A percentile compares a stretch with the other conserved stretches of the same genome.
These are phyloP conservation scores for Eupleurogrammus muticus DNA, from an alignment of 2,797 vertebrate genomes.

Conservation along the genomic window DNA sequence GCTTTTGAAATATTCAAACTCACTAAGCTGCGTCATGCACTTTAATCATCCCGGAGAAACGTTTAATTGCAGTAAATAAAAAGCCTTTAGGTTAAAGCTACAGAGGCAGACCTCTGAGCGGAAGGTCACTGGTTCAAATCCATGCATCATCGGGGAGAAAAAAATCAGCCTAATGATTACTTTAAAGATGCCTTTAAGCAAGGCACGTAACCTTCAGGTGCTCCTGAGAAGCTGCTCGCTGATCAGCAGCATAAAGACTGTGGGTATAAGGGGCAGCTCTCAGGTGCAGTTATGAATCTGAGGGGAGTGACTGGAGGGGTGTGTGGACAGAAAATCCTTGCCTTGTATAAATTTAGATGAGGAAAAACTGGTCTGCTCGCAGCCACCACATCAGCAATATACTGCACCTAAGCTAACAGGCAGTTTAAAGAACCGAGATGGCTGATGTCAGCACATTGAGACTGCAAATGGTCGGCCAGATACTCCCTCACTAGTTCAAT, in stretches of 20 bases:
- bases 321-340: slow-evolving; percentile 26
- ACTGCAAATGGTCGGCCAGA: slow-evolving; percentile 47
- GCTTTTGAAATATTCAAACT: background rate
- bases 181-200: slow-evolving; percentile 62
- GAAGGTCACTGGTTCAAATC: slow-evolving; percentile 55
- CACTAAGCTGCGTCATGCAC: background rate
- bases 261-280: slow-evolving; percentile 32
- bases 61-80: slow-evolving; percentile 8
- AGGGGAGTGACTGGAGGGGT: slow-evolving; percentile 23
- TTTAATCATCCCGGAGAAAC: background rate
- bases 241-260: slow-evolving; percentile 45
- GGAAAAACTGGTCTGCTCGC: slow-evolving; percentile 45
- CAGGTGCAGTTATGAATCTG: slow-evolving; percentile 34
- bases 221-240: slow-evolving; percentile 26
- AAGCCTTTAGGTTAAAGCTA: slow-evolving; percentile 17
- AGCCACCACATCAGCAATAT: slow-evolving; percentile 60
- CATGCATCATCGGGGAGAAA: slow-evolving; percentile 31
- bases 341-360: slow-evolving; percentile 54
- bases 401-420: slow-evolving; percentile 59
- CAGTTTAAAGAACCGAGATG: slow-evolving; percentile 54
- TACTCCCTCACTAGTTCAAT: slow-evolving; percentile 28
- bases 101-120: slow-evolving; percentile 16
- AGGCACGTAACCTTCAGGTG: slow-evolving; percentile 44
- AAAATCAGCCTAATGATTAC: slow-evolving; percentile 55
- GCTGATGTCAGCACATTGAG: slow-evolving; percentile 66